Conservation (phyloP, 2,113 vertebrate species). For the Struthidea cinerea region DNA sequence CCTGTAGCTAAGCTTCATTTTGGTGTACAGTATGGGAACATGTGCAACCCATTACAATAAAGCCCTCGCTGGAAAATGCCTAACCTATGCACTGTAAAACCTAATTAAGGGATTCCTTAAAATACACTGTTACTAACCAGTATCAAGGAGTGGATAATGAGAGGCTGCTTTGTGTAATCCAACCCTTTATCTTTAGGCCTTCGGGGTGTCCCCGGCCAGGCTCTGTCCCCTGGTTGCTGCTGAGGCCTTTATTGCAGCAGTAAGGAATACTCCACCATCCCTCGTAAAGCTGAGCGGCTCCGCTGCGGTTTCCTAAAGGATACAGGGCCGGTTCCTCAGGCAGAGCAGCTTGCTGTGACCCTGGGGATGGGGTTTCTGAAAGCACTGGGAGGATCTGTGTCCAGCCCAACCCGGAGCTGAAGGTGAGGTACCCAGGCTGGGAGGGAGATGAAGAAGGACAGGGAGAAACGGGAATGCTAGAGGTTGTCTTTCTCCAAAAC, state of each 20-base stretch:
- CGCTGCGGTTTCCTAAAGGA: not conserved
- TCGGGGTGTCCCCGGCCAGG: not conserved
- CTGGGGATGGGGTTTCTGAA: not conserved
- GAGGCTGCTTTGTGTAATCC: constrained; percentile 60
- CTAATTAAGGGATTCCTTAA: constrained; percentile 63
- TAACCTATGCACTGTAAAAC: constrained; percentile 66
- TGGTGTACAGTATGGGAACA: constrained; percentile 49
- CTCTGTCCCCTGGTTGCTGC: constrained; percentile 19
- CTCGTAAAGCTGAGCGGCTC: not conserved
- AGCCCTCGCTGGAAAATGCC: constrained; percentile 60
- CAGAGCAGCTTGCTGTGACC: not conserved
- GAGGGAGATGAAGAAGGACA: not conserved
- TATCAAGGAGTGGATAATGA: constrained; percentile 62
- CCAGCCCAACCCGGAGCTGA: not conserved
- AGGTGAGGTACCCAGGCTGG: accelerated
- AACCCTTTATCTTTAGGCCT: constrained; percentile 50
- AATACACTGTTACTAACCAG: constrained; percentile 44
- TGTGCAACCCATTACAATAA: constrained; percentile 68
- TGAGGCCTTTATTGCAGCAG: not conserved
- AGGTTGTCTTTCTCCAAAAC: not conserved
- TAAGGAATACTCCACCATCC: not conserved
- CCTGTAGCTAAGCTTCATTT: constrained; percentile 62
- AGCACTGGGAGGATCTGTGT: too few relatives aligned
- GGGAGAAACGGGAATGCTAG: not conserved
- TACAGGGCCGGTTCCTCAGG: not conserved